phyloP scores from a whole-genome alignment of 2,888 invertebrate genomes.

The Diaprepes abbreviatus region DNA sequence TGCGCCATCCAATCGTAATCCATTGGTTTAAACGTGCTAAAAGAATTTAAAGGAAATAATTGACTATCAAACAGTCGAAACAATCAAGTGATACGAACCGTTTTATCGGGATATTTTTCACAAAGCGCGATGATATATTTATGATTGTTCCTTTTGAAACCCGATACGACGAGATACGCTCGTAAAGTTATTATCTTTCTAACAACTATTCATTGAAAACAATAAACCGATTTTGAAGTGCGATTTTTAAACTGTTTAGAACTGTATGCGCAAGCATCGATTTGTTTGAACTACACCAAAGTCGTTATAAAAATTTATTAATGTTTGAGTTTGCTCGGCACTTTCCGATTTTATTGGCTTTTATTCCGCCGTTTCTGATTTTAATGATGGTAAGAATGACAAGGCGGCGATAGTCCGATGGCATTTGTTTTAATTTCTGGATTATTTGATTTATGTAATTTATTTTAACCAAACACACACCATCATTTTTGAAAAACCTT shows the following conservation, averaged over 20 bases:
- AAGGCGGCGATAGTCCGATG: no score
- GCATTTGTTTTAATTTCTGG: no score
- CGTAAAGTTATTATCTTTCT: constrained; percentile 22
- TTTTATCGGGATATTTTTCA: constrained; percentile 19
- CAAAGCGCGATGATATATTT: constrained; percentile 28
- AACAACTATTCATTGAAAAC: constrained; percentile 20
- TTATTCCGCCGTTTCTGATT: constrained; percentile 12
- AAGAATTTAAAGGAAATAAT: constrained; percentile 9
- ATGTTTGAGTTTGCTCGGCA: constrained; percentile 11
- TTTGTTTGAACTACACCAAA: constrained; percentile 15
- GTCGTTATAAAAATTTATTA: constrained; percentile 24
- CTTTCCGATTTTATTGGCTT: constrained; percentile 12
- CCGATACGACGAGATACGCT: neutral
- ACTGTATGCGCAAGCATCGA: neutral
- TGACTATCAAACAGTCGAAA: neutral
- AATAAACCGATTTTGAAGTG: constrained; percentile 18
- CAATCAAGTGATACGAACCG: neutral
- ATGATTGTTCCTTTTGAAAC: constrained; percentile 28
- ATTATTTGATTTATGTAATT: no score
- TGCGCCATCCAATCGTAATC: no score
- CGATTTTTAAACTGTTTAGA: constrained; percentile 7
- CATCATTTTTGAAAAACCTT: no score
- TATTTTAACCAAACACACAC: no score
- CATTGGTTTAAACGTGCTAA: no score
- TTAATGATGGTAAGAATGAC: constrained; percentile 1